Conservation (phyloP, 2,113 vertebrate genomes). For the Rhodinocichla rosea region DNA sequence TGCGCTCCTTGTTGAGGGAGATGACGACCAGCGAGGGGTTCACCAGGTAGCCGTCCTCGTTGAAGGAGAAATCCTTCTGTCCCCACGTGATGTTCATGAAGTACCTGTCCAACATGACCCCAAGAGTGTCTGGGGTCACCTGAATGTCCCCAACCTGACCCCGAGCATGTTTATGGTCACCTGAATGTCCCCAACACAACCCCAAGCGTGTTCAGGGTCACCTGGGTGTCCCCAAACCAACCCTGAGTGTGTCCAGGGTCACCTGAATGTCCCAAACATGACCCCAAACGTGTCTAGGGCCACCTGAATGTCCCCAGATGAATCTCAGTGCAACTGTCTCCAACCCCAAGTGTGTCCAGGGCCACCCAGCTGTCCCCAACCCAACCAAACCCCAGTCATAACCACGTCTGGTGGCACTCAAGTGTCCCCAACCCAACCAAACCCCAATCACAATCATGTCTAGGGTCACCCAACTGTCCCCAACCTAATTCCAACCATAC, state of each 20-base stretch:
- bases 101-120: slow-evolving; percentile 71
- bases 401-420: no score
- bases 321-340: no score
- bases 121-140: accelerated
- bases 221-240: no score
- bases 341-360: no score
- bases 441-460: no score
- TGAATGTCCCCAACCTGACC: background rate
- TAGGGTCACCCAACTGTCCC: no score
- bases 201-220: accelerated
- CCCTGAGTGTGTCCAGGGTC: no score
- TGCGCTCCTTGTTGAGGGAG: slow-evolving; percentile 87
- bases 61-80: slow-evolving; percentile 91
- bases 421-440: no score
- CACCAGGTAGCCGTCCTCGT: slow-evolving; percentile 88
- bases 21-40: slow-evolving; percentile 93
- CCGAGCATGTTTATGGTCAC: accelerated
- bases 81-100: slow-evolving; percentile 94
- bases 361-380: background rate
- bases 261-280: no score
- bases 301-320: background rate
- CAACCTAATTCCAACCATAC: no score
- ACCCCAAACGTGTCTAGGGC: no score
- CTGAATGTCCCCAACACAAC: background rate
- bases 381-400: no score